Evolutionary conservation across 53 echinoderm and acorn worm species (phyloP).

Genomic region (Crossaster papposus): DNA sequence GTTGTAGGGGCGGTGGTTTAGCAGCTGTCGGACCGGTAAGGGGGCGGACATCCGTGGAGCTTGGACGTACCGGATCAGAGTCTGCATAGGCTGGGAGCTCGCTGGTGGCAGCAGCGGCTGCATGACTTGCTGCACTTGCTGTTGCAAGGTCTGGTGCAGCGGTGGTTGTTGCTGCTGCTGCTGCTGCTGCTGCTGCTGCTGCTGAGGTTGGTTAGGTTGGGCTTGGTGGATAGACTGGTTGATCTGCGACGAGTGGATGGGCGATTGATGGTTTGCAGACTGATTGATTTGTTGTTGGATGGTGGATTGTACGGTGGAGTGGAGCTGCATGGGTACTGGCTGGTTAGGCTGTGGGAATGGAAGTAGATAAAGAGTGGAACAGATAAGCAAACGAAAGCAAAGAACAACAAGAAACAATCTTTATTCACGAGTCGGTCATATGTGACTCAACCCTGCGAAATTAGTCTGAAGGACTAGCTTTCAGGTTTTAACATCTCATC

Average conservation of each 20-base stretch:
- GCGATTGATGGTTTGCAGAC: not conserved
- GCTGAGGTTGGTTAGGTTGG: not conserved
- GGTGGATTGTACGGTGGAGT: not conserved
- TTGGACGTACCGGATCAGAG: slow-evolving; percentile 67
- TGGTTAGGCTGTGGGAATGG: slow-evolving; percentile 21
- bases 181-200: not conserved
- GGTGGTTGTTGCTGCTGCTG: slow-evolving; percentile 7
- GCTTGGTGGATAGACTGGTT: not conserved
- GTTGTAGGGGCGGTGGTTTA: slow-evolving; percentile 21
- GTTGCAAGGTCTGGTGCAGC: slow-evolving; percentile 19
- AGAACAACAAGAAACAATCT: not conserved
- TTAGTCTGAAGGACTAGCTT: no score
- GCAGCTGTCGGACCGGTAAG: slow-evolving; percentile 32
- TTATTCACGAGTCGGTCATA: not conserved
- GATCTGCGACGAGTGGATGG: not conserved
- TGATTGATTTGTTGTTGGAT: slow-evolving; percentile 43
- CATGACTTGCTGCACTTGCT: slow-evolving; percentile 23
- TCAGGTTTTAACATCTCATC: no score
- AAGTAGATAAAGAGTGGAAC: not conserved
- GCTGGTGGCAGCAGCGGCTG: not conserved
- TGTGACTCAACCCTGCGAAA: no score
- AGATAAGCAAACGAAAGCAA: not conserved
- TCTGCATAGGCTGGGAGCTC: slow-evolving; percentile 55
- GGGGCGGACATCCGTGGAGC: slow-evolving; percentile 63
- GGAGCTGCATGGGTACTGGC: slow-evolving; percentile 39